Evolutionary conservation across 1,140 invertebrate genomes (phyloP).

Genomic region (Carcinoscorpius rotundicauda): DNA sequence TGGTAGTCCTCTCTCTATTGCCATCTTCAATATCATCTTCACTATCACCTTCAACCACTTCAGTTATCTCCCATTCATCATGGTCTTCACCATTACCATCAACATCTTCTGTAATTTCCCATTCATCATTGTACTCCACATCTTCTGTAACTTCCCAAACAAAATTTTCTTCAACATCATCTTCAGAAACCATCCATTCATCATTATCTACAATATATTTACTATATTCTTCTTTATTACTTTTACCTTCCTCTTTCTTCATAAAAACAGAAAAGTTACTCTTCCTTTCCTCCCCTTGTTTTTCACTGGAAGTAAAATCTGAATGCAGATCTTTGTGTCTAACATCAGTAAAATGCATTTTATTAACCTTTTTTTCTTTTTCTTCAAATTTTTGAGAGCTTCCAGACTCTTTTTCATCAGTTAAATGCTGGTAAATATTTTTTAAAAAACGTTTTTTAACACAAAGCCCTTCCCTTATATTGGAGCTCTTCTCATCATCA

Average conservation of each 20-base stretch:
- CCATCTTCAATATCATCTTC: slow-evolving; percentile 1
- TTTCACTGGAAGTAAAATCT: too few relatives aligned
- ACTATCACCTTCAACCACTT: not conserved
- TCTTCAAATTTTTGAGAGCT: too few relatives aligned
- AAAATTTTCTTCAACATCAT: not conserved
- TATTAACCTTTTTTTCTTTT: too few relatives aligned
- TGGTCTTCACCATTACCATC: not conserved
- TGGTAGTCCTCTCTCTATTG: not conserved
- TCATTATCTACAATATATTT: not conserved
- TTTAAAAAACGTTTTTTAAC: too few relatives aligned
- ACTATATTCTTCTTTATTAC: not conserved
- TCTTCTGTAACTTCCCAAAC: not conserved
- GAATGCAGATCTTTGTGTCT: too few relatives aligned
- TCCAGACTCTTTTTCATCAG: too few relatives aligned
- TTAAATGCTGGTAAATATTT: too few relatives aligned
- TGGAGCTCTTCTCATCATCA: too few relatives aligned
- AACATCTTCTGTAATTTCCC: not conserved
- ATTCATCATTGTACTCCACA: not conserved
- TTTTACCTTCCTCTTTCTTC: not conserved
- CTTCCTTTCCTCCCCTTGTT: too few relatives aligned
- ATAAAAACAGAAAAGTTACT: too few relatives aligned
- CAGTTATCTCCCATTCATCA: not conserved
- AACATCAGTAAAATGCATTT: too few relatives aligned
- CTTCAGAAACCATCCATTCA: not conserved
- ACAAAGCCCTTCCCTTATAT: too few relatives aligned